Percentiles rank a stretch among this genome's conserved stretches.
Conservation (phyloP, 2,888 invertebrate genomes). For the Dioctria linearis region DNA sequence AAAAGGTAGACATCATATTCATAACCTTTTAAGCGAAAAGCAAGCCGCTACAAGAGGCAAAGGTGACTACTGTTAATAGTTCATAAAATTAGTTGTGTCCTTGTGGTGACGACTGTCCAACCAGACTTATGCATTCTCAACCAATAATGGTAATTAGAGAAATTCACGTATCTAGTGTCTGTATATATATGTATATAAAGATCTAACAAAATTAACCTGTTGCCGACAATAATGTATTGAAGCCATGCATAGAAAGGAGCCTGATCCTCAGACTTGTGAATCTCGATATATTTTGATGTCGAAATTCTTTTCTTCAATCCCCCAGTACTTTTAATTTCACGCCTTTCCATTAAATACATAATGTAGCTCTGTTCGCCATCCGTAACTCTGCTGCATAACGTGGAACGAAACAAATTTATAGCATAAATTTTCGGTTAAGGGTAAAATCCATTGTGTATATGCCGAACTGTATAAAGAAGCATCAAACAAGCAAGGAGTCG, state of each 20-base stretch:
- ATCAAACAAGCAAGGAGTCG: neutral
- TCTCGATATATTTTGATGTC: slow-evolving; percentile 16
- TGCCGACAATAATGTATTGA: slow-evolving; percentile 9
- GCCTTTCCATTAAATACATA: slow-evolving; percentile 40
- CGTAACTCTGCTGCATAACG: slow-evolving; percentile 15
- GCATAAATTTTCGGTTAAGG: slow-evolving; percentile 49
- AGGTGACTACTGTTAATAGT: too few species aligned
- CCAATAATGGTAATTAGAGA: slow-evolving; percentile 14
- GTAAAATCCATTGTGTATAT: slow-evolving; percentile 33
- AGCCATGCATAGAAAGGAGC: neutral
- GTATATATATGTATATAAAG: slow-evolving; percentile 4
- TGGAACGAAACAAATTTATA: slow-evolving; percentile 50
- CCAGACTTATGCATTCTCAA: slow-evolving; percentile 12
- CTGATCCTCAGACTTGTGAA: neutral
- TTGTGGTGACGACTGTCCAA: slow-evolving; percentile 2
- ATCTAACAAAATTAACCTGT: slow-evolving; percentile 37
- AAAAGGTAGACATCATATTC: slow-evolving; percentile 1
- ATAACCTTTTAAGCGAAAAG: slow-evolving; percentile 9
- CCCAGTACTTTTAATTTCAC: slow-evolving; percentile 41
- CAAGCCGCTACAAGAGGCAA: neutral
- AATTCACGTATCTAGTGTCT: neutral
- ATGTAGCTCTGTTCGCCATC: neutral
- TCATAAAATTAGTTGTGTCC: slow-evolving; percentile 15
- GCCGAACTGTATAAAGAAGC: neutral
- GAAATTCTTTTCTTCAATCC: slow-evolving; percentile 3